A percentile compares a stretch with the other conserved stretches of the same genome.
Conservation (phyloP, 2,113 vertebrate genomes). For the Coptodon rendalli region DNA sequence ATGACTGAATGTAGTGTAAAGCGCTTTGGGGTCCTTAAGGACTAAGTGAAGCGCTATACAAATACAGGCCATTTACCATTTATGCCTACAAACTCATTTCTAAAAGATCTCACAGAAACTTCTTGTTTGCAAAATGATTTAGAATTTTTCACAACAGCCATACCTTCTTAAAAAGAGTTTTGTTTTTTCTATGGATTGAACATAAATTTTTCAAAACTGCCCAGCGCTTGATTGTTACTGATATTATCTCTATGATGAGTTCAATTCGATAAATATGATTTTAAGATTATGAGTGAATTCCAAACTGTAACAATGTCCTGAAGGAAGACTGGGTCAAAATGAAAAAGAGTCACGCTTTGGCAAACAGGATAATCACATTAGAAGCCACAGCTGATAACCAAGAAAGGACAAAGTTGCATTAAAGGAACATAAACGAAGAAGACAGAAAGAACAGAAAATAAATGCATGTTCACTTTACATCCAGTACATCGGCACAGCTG, state of each 20-base stretch:
- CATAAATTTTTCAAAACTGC: neutral
- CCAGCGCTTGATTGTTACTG: neutral
- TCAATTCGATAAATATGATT: neutral
- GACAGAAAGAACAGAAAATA: neutral
- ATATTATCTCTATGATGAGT: neutral
- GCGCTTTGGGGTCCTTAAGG: neutral
- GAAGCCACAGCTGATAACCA: neutral
- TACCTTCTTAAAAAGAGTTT: neutral
- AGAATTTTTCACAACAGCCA: neutral
- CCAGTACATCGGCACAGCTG: neutral
- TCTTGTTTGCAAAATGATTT: neutral
- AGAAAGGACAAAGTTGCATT: neutral
- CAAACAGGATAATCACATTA: neutral
- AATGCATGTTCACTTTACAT: neutral
- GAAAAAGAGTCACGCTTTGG: neutral
- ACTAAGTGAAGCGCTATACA: neutral
- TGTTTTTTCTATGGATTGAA: neutral
- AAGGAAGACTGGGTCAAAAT: neutral
- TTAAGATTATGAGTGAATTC: neutral
- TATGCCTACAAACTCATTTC: rapidly evolving
- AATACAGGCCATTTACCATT: neutral
- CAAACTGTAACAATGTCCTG: neutral
- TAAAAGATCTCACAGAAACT: neutral
- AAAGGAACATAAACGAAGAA: neutral
- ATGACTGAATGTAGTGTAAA: neutral